Conservation (phyloP, 1,140 invertebrate genomes). For the Batillaria attramentaria region DNA sequence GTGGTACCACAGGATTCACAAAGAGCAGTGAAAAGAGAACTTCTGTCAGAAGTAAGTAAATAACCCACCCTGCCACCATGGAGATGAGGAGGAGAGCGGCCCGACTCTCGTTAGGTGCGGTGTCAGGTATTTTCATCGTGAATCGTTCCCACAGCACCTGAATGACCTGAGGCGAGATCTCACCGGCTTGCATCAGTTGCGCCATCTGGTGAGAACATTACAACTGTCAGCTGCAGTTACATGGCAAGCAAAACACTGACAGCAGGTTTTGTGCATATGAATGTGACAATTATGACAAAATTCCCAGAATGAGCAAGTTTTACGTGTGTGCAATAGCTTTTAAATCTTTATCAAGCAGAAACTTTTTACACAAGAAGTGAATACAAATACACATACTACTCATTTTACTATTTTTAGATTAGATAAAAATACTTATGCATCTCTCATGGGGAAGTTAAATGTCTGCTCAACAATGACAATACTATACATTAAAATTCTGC, state of each 20-base stretch:
- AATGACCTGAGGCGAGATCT: conserved; percentile 74
- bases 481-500: no score
- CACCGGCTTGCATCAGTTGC: conserved; percentile 74
- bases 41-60: no score
- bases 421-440: no score
- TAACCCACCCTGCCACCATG: conserved; percentile 78
- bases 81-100: conserved; percentile 81
- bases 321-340: neutral
- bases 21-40: no score
- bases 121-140: conserved; percentile 82
- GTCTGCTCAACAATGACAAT: no score
- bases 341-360: neutral
- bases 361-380: neutral
- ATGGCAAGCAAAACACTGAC: neutral
- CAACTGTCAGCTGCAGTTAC: neutral
- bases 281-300: neutral
- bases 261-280: no score
- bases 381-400: neutral
- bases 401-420: no score
- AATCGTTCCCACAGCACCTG: conserved; percentile 88
- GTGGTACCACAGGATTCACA: no score
- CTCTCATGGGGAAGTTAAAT: no score
- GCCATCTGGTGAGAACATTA: conserved; percentile 74
- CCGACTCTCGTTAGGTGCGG: conserved; percentile 79
- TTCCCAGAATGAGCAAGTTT: neutral